A percentile compares a stretch with the other conserved stretches of the same genome.
phyloP scores from a whole-genome alignment of 1,140 invertebrate genomes.

The Globodera ellingtonae region DNA sequence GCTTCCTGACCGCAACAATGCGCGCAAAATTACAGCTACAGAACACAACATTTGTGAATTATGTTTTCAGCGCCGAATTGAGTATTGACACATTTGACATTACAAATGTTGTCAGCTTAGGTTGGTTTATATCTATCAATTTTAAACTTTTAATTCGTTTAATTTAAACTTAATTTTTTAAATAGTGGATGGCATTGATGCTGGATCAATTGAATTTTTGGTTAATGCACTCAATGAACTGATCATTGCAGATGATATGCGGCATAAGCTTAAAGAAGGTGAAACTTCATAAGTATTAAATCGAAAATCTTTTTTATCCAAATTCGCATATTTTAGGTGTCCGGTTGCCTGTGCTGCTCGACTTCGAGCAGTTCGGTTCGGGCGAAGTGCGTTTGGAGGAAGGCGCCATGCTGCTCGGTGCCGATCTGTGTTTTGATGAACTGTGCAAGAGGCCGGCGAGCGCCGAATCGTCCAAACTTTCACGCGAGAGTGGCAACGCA shows the following conservation, averaged over 20 bases:
- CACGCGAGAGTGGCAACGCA: slow-evolving; percentile 1
- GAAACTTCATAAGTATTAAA: neutral
- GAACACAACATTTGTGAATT: slow-evolving; percentile 60
- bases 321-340: slow-evolving; percentile 48
- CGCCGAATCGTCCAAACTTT: neutral
- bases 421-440: slow-evolving; percentile 55
- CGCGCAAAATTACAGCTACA: slow-evolving; percentile 58
- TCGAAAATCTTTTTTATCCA: neutral
- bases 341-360: slow-evolving; percentile 59
- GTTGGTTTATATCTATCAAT: neutral
- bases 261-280: slow-evolving; percentile 64
- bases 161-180: slow-evolving; percentile 48
- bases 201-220: slow-evolving; percentile 60
- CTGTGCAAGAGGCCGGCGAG: slow-evolving; percentile 39
- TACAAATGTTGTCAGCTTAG: slow-evolving; percentile 55
- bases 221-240: slow-evolving; percentile 64
- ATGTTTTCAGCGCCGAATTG: slow-evolving; percentile 49
- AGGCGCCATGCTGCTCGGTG: slow-evolving; percentile 46
- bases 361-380: slow-evolving; percentile 55
- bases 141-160: slow-evolving; percentile 51
- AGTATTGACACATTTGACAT: slow-evolving; percentile 60
- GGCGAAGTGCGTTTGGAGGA: slow-evolving; percentile 57
- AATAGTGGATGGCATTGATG: slow-evolving; percentile 63
- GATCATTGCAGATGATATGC: slow-evolving; percentile 63
- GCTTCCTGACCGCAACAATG: slow-evolving; percentile 63